Conservation (phyloP, 2,797 vertebrate species). For the Zenarchopterus dispar region DNA sequence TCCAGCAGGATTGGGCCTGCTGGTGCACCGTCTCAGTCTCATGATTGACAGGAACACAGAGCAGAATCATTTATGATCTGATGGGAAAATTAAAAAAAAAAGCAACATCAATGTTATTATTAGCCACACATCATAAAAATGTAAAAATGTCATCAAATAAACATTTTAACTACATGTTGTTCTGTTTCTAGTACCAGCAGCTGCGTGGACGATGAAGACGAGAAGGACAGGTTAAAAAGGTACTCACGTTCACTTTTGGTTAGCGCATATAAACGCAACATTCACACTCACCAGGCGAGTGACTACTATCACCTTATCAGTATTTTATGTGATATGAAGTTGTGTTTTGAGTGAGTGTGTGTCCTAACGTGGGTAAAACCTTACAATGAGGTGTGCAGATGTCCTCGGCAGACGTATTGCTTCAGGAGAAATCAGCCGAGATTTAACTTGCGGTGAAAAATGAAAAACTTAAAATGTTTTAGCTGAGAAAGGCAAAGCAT, state of each 20-base stretch:
- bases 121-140: too few relatives aligned
- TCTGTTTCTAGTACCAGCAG: slow-evolving; percentile 84
- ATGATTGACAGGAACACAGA: not conserved
- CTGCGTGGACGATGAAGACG: slow-evolving; percentile 88
- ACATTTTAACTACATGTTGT: slow-evolving; percentile 16
- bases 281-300: not conserved
- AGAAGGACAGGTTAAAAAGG: slow-evolving; percentile 90
- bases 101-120: too few relatives aligned
- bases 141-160: not conserved
- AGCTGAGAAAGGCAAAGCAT: too few relatives aligned
- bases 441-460: too few relatives aligned
- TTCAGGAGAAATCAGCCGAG: too few relatives aligned
- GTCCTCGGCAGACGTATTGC: too few relatives aligned
- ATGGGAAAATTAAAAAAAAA: too few relatives aligned
- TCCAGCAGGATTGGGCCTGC: not conserved
- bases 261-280: not conserved
- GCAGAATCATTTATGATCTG: too few relatives aligned
- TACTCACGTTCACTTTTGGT: slow-evolving; percentile 48
- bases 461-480: too few relatives aligned
- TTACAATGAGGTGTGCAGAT: not conserved
- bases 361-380: not conserved
- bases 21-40: not conserved
- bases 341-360: not conserved
- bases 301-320: not conserved
- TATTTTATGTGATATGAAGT: not conserved